A percentile compares a stretch with the other conserved stretches of the same genome.
These are phyloP conservation scores for Heliconius charithonia DNA, from an alignment of 2,888 invertebrate species.

Conservation along the genomic window DNA sequence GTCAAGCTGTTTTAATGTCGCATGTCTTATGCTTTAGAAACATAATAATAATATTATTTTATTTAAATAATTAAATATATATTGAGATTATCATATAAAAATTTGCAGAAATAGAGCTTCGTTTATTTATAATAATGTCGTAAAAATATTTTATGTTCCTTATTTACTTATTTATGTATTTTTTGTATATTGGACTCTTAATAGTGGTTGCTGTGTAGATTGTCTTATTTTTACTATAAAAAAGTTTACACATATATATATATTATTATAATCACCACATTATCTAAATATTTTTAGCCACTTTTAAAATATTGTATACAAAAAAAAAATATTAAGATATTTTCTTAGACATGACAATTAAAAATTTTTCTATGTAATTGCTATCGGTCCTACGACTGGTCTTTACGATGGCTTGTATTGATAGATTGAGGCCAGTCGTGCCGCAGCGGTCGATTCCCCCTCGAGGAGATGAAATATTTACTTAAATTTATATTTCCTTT, in stretches of 20 bases:
- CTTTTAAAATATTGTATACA: constrained; percentile 8
- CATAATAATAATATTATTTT: background rate
- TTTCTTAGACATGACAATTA: constrained; percentile 1
- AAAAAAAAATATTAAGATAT: background rate
- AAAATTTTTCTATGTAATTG: background rate
- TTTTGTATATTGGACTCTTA: background rate
- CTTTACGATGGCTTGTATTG: background rate
- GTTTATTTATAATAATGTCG: background rate
- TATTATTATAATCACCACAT: constrained; percentile 40
- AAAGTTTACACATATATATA: background rate
- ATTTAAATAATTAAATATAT: background rate
- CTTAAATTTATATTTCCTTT: too few relatives aligned
- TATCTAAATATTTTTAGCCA: constrained; percentile 39
- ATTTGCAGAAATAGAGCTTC: background rate
- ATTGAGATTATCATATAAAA: background rate
- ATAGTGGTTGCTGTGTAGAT: background rate
- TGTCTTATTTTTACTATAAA: background rate
- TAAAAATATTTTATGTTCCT: constrained; percentile 15
- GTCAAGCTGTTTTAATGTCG: background rate
- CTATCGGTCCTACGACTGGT: background rate
- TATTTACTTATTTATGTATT: background rate
- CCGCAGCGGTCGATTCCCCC: too few relatives aligned
- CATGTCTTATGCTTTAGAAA: background rate
- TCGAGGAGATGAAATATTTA: too few relatives aligned
- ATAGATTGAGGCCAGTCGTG: too few relatives aligned